Conservation (phyloP, 2,113 vertebrate species). For the Grantiella picta region DNA sequence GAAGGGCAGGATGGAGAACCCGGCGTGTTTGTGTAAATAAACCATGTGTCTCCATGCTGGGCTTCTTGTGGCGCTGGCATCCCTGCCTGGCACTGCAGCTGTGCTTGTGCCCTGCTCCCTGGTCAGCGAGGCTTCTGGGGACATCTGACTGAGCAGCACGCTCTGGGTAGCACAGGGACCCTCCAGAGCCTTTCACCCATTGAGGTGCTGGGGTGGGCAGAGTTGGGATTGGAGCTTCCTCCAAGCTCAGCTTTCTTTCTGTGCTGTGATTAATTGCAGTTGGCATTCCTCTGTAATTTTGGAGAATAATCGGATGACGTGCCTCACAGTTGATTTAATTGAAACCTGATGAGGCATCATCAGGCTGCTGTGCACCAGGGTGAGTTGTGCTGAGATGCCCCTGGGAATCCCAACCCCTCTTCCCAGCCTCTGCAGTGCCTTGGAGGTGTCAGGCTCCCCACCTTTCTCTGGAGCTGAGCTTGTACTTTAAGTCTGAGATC, state of each 20-base stretch:
- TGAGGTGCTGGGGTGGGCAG: not conserved
- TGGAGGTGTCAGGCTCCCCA: not conserved
- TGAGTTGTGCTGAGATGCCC: not conserved
- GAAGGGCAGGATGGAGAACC: not conserved
- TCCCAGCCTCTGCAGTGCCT: not conserved
- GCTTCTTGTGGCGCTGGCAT: not conserved
- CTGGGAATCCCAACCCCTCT: not conserved
- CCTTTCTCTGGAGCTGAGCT: not conserved
- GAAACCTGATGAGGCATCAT: slow-evolving; percentile 14
- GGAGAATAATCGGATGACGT: slow-evolving; percentile 54
- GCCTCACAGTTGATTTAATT: slow-evolving; percentile 49
- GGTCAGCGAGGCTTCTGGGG: not conserved
- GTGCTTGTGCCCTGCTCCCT: not conserved
- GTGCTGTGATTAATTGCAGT: slow-evolving; percentile 20
- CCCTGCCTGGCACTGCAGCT: not conserved
- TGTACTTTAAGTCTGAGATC: not conserved
- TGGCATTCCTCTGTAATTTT: slow-evolving; percentile 41
- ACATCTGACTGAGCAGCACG: not conserved
- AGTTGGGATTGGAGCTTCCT: not conserved
- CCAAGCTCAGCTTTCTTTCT: slow-evolving; percentile 34
- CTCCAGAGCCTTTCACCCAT: not conserved
- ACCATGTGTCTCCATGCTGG: not conserved
- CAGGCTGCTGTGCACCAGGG: not conserved
- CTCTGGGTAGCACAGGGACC: not conserved
- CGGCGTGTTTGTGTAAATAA: not conserved